Evolutionary conservation across 2,797 vertebrate species (phyloP).

Genomic region (Cottoperca gobio): DNA sequence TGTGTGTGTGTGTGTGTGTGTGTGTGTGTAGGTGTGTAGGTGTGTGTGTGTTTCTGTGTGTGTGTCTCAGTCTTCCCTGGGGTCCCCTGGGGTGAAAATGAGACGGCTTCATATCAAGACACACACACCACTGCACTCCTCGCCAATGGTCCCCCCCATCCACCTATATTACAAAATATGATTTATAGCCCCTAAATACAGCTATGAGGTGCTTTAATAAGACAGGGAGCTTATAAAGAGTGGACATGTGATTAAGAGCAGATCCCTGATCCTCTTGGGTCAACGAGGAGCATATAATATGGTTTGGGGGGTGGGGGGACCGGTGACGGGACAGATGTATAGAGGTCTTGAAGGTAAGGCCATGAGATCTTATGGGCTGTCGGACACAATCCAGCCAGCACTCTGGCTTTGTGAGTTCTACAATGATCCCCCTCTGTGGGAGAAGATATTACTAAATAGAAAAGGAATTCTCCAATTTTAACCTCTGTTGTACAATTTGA

Average conservation of each 20-base stretch:
- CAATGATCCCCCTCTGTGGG: conserved; percentile 42
- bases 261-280: conserved; percentile 70
- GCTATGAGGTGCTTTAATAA: conserved; percentile 80
- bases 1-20: conserved; percentile 6
- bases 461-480: conserved; percentile 62
- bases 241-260: conserved; percentile 82
- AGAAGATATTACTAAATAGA: conserved; percentile 69
- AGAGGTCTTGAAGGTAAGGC: conserved; percentile 52
- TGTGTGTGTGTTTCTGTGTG: too few relatives aligned
- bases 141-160: conserved; percentile 50
- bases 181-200: conserved; percentile 80
- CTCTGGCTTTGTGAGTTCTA: conserved; percentile 31
- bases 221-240: conserved; percentile 80
- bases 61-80: conserved; percentile 46
- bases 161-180: conserved; percentile 78
- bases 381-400: conserved; percentile 48
- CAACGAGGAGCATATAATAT: conserved; percentile 62
- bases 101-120: conserved; percentile 74
- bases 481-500: conserved; percentile 54
- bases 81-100: conserved; percentile 72
- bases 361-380: conserved; percentile 49
- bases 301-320: conserved; percentile 18
- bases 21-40: conserved; percentile 31
- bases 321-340: conserved; percentile 57
- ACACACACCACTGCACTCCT: conserved; percentile 36